phyloP scores from a whole-genome alignment of 1,140 invertebrate species.

The Drosophila pseudoananassae region DNA sequence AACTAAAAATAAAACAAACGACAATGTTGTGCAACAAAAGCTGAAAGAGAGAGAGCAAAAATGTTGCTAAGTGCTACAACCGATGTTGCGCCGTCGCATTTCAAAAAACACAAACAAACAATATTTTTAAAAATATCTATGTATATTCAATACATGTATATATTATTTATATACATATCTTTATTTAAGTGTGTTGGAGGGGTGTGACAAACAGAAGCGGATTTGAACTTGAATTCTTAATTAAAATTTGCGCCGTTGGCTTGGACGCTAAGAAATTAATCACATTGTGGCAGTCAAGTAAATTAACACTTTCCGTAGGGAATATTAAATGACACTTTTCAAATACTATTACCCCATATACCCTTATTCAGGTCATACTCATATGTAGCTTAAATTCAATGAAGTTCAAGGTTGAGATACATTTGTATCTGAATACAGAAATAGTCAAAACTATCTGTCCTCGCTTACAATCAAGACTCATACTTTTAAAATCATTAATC shows the following conservation, averaged over 20 bases:
- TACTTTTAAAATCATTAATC: conserved; percentile 18
- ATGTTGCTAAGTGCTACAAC: not conserved
- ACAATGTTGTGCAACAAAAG: not conserved
- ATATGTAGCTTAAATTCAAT: conserved; percentile 1
- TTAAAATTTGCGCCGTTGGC: conserved; percentile 37
- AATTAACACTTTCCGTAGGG: not conserved
- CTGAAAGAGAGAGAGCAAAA: not conserved
- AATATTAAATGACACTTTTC: not conserved
- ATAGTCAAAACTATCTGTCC: conserved; percentile 2
- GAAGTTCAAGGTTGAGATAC: conserved; percentile 23
- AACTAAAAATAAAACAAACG: not conserved
- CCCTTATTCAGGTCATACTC: conserved; percentile 4
- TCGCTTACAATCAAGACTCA: not conserved
- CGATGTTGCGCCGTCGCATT: not conserved
- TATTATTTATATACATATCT: not conserved
- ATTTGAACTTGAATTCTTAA: conserved; percentile 37
- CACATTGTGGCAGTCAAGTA: not conserved
- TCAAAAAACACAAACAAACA: not conserved
- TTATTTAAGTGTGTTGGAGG: conserved; percentile 3
- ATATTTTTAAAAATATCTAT: not conserved
- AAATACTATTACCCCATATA: too few species aligned
- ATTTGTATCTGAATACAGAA: conserved; percentile 3
- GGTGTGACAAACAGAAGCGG: conserved; percentile 36
- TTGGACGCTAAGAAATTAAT: conserved; percentile 13
- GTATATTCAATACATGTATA: not conserved